Conservation (phyloP, 2,113 vertebrate genomes). For the Apteryx mantelli region DNA sequence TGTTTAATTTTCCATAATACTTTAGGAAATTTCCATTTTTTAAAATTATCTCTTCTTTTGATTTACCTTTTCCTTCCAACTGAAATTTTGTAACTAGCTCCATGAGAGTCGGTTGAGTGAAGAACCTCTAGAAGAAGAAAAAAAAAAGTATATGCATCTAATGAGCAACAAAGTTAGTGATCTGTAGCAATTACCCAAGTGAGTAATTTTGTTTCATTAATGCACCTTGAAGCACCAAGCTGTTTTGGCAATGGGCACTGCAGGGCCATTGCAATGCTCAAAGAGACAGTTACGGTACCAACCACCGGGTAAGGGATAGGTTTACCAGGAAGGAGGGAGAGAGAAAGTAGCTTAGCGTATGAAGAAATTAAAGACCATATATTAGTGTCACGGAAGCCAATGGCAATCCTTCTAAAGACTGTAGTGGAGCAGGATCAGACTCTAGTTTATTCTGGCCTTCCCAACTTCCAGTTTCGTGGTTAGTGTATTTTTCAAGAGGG, state of each 20-base stretch:
- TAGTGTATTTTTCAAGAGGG: not conserved
- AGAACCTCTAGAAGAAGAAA: not conserved
- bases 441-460: not conserved
- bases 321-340: constrained; percentile 14
- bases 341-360: not conserved
- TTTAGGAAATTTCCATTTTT: not conserved
- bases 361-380: constrained; percentile 30
- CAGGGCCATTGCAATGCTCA: constrained; percentile 2
- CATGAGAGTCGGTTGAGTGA: not conserved
- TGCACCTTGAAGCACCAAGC: constrained; percentile 52
- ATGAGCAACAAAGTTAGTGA: constrained; percentile 63
- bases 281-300: constrained; percentile 11
- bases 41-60: not conserved
- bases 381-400: not conserved
- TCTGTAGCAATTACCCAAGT: constrained; percentile 60
- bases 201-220: constrained; percentile 61
- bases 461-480: not conserved
- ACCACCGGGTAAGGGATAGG: not conserved
- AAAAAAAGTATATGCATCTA: constrained; percentile 1
- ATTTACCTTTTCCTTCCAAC: not conserved
- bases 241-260: constrained; percentile 55
- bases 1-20: not conserved
- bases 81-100: not conserved
- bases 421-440: not conserved
- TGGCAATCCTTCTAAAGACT: not conserved